These are phyloP conservation scores for Pecten maximus DNA, from an alignment of 2,888 invertebrate species.

Conservation along the genomic window DNA sequence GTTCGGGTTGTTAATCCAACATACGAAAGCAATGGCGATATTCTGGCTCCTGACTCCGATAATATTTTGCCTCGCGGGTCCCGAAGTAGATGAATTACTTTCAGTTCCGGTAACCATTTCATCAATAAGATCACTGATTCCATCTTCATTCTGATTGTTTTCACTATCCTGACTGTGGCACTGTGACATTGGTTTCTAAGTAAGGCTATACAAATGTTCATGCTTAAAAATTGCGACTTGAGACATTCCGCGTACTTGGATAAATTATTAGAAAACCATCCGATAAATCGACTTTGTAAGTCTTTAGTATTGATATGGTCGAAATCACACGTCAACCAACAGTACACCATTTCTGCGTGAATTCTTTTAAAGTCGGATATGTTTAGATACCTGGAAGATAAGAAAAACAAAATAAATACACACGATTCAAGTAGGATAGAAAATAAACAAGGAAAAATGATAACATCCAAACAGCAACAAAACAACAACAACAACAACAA, in stretches of 20 bases:
- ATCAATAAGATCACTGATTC: not conserved
- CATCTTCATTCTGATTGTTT: conserved; percentile 11
- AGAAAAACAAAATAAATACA: not conserved
- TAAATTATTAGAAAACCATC: not conserved
- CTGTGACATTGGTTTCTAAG: not conserved
- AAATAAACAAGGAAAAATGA: not conserved
- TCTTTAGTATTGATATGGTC: not conserved
- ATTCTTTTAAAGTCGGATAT: not conserved
- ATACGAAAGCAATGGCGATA: not conserved
- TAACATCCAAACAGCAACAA: too few relatives aligned
- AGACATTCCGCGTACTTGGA: not conserved
- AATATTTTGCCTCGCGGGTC: conserved; percentile 56
- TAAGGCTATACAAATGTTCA: not conserved
- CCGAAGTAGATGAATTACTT: not conserved
- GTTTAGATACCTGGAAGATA: not conserved
- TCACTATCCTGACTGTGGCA: not conserved
- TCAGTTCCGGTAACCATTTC: conserved; percentile 1
- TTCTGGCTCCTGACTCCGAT: conserved; percentile 44
- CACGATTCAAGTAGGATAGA: not conserved
- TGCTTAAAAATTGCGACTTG: not conserved
- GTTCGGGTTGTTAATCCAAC: not conserved
- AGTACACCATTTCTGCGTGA: not conserved
- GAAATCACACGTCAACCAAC: not conserved
- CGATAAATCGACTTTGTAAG: not conserved
- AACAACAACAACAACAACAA: too few relatives aligned